Evolutionary conservation across 2,113 vertebrate genomes (phyloP), one percentile per base, ranked within the genome.

Genomic region (Tachycineta bicolor): DNA sequence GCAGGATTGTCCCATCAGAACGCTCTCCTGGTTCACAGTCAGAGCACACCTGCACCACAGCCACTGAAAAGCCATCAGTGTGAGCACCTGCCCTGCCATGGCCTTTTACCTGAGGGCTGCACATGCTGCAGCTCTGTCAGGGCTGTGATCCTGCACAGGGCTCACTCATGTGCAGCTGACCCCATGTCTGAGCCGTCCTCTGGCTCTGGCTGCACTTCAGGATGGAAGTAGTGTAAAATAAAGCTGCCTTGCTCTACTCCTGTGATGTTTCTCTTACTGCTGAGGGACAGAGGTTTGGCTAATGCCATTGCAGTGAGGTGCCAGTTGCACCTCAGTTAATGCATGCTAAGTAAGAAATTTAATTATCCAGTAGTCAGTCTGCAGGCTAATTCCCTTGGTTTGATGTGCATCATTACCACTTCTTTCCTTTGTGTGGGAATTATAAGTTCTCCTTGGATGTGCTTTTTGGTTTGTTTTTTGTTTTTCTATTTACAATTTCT

Each of bases 301-400:
- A 37, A 58, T 80, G 43, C 1, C 7, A 46, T 15, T 29, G 29
- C 13, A 33, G 41, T 28, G 68, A 91, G 70, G 75, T 53, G 62
- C 60, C 74, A 63, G 73, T 69, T 78, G 60, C 84, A 75, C 82
- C 79, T 92, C 74, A 60, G 62, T 44, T 76, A 91, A 91, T 82
- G 31, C 52, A 88, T 95, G 90, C 71, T 78, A 93, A 94, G 58
- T 47, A 90, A 87, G 68, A 52, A 79, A 87, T 94, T 96, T 94
- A 94, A 93, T 95, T 90, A 96, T 58, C 83, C 81, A 52, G 74
- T 37, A 88, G 70, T 80, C 86, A 71, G 75, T 82, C 56, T 83
- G 63, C 53, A 82, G 81, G 87, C 69, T 91, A 74, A 94, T 94
- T 91, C 83, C 52, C 64, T 91, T 95, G 95, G 76, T 67, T 44